phyloP scores from a whole-genome alignment of 2,113 vertebrate genomes.

The Corydoras sp. region DNA sequence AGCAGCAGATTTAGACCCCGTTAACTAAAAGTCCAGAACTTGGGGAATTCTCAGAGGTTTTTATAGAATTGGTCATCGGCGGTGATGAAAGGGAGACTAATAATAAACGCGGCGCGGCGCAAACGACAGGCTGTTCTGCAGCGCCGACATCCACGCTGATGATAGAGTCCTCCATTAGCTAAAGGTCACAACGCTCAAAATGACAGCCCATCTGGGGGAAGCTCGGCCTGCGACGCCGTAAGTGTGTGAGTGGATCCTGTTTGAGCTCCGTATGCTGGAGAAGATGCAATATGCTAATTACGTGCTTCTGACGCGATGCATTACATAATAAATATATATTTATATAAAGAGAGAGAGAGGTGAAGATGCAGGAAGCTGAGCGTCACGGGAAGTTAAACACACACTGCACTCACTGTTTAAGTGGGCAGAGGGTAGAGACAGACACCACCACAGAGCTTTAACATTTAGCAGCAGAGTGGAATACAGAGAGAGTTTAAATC shows the following conservation, averaged over 20 bases:
- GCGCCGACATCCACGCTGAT: conserved; percentile 2
- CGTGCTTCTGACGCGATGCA: neutral
- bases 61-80: neutral
- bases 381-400: neutral
- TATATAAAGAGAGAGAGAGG: no score
- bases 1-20: no score
- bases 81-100: conserved; percentile 4
- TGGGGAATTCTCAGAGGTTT: neutral
- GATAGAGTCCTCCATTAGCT: conserved; percentile 27
- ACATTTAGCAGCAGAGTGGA: no score
- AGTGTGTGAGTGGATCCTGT: neutral
- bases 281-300: conserved; percentile 3
- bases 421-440: no score
- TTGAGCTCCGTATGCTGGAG: neutral
- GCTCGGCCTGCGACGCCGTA: neutral
- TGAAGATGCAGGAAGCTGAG: neutral
- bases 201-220: conserved; percentile 21
- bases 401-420: neutral
- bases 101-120: conserved; percentile 21
- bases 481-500: no score
- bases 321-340: no score
- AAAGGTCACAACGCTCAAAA: conserved; percentile 28
- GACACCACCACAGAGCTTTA: no score
- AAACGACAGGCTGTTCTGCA: conserved; percentile 20
- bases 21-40: no score